phyloP scores from a whole-genome alignment of 2,797 vertebrate species.

The Rhabdomys pumilio region DNA sequence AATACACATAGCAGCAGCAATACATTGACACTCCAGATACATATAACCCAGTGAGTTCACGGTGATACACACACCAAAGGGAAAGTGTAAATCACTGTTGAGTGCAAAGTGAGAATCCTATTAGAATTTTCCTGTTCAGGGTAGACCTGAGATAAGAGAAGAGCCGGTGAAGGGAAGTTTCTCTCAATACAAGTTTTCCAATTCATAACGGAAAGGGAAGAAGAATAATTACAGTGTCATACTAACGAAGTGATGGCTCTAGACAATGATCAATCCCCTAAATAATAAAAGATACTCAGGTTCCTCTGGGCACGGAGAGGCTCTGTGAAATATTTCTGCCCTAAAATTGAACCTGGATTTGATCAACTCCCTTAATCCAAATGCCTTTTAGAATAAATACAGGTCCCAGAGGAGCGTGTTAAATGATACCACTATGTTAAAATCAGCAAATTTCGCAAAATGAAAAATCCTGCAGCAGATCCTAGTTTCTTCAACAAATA shows the following conservation, averaged over 20 bases:
- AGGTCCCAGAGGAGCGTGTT: background rate
- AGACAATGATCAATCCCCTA: background rate
- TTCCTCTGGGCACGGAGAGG: background rate
- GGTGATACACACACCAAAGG: background rate
- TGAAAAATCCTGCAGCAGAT: slow-evolving; percentile 8
- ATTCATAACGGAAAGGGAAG: slow-evolving; percentile 32
- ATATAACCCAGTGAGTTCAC: background rate
- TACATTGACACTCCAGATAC: slow-evolving; percentile 5
- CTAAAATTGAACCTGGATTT: slow-evolving; percentile 58
- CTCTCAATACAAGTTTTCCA: slow-evolving; percentile 2
- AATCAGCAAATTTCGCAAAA: slow-evolving; percentile 44
- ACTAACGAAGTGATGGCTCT: slow-evolving; percentile 48
- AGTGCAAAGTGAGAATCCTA: slow-evolving; percentile 3
- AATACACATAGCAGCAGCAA: background rate
- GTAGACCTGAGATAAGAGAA: slow-evolving; percentile 14
- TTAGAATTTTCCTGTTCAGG: slow-evolving; percentile 36
- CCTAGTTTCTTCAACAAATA: slow-evolving; percentile 50
- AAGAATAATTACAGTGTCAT: background rate
- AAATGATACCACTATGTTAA: background rate
- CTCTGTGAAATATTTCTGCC: slow-evolving; percentile 15
- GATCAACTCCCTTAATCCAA: slow-evolving; percentile 31
- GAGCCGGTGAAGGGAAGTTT: background rate
- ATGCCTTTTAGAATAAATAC: slow-evolving; percentile 40
- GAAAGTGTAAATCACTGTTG: background rate
- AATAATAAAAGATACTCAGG: slow-evolving; percentile 33